These are phyloP conservation scores for Ochotona curzoniae DNA, from an alignment of 2,113 vertebrate genomes.

Conservation along the genomic window DNA sequence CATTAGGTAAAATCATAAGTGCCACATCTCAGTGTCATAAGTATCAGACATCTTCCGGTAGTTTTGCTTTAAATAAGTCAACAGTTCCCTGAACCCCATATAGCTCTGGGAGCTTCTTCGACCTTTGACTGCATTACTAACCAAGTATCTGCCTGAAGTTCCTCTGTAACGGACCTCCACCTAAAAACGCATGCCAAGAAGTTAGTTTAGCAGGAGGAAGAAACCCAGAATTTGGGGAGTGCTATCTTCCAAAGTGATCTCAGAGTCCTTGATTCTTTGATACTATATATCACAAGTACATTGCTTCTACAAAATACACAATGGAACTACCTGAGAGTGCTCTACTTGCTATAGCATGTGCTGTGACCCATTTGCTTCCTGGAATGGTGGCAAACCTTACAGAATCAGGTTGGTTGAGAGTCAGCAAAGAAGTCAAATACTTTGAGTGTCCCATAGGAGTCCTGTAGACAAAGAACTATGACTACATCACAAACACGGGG, in stretches of 20 bases:
- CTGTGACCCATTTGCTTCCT: not conserved
- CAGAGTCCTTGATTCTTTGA: not conserved
- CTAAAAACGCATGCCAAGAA: not conserved
- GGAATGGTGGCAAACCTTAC: not conserved
- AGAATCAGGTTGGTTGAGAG: constrained; percentile 42
- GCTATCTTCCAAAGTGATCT: not conserved
- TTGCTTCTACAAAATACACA: not conserved
- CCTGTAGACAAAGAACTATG: constrained; percentile 20
- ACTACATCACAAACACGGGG: not conserved
- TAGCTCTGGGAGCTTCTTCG: constrained; percentile 33
- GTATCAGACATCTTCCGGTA: constrained; percentile 50
- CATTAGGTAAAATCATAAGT: constrained; percentile 67
- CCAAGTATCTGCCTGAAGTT: constrained; percentile 15
- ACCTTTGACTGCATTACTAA: not conserved
- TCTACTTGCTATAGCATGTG: not conserved
- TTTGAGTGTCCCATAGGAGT: not conserved
- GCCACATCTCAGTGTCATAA: constrained; percentile 52
- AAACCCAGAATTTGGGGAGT: not conserved
- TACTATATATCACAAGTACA: not conserved
- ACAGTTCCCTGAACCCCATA: not conserved
- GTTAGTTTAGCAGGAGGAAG: not conserved
- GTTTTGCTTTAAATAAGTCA: constrained; percentile 52
- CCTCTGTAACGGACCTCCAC: not conserved
- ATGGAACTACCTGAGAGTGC: not conserved
- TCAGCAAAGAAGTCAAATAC: constrained; percentile 27